Percentiles rank a stretch among this genome's conserved stretches.
Evolutionary conservation across 1,140 invertebrate genomes (phyloP).

Genomic region (Polypedilum vanderplanki): DNA sequence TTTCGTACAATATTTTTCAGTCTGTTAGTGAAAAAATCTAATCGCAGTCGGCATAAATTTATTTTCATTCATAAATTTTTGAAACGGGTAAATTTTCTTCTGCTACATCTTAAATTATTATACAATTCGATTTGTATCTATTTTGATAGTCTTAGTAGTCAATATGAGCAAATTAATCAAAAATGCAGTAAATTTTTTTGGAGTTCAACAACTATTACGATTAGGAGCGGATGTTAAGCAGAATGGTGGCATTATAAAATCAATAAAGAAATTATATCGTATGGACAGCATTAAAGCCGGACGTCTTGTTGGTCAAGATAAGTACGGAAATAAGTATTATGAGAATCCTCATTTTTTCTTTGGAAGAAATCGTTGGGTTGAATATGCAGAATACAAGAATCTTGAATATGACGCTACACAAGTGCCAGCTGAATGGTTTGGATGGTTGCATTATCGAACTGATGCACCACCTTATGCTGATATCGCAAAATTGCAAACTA

Average conservation of each 20-base stretch:
- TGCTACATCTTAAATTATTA: no score
- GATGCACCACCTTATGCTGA: slow-evolving; percentile 58
- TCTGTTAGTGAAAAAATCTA: no score
- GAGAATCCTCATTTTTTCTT: slow-evolving; percentile 80
- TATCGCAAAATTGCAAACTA: slow-evolving; percentile 31
- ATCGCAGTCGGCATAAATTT: no score
- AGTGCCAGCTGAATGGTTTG: slow-evolving; percentile 85
- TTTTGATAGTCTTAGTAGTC: no score
- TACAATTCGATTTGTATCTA: no score
- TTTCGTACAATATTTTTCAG: no score
- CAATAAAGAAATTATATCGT: not conserved
- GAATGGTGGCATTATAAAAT: not conserved
- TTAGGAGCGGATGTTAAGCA: not conserved
- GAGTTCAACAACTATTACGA: not conserved
- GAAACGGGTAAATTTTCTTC: no score
- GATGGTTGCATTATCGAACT: slow-evolving; percentile 80
- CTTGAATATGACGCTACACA: slow-evolving; percentile 79
- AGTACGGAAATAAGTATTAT: slow-evolving; percentile 91
- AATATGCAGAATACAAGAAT: slow-evolving; percentile 61
- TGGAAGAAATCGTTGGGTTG: slow-evolving; percentile 84
- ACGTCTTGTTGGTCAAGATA: slow-evolving; percentile 72
- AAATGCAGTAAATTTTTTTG: not conserved
- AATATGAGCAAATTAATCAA: not conserved
- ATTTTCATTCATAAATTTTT: no score
- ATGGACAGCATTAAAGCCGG: slow-evolving; percentile 74